phyloP scores from a whole-genome alignment of 2,888 invertebrate species.

The Ophraella communa region DNA sequence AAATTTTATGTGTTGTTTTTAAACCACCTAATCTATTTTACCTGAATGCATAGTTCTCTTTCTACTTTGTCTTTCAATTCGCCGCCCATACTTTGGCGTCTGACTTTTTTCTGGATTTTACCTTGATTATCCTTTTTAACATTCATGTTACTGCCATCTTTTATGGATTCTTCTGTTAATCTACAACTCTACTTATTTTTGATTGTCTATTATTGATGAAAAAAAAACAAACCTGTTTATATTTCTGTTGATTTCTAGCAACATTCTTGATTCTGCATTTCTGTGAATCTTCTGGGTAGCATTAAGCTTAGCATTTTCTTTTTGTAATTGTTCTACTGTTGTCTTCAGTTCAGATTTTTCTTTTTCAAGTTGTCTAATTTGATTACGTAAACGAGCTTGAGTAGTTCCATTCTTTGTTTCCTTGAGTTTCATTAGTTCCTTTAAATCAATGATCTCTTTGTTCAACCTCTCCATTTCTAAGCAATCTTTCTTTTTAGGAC shows the following conservation, averaged over 20 bases:
- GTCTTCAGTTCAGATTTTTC: conserved; percentile 70
- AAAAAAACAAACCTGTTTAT: conserved; percentile 46
- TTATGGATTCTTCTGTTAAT: conserved; percentile 13
- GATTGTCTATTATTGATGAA: too few relatives aligned
- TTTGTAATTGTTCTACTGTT: conserved; percentile 72
- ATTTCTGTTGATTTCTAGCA: conserved; percentile 77
- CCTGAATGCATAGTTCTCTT: conserved; percentile 16
- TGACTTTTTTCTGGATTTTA: conserved; percentile 16
- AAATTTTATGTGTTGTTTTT: too few relatives aligned
- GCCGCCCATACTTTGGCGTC: not conserved
- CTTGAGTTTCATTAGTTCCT: conserved; percentile 73
- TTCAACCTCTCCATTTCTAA: conserved; percentile 72
- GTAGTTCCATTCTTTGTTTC: conserved; percentile 75
- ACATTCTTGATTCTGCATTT: conserved; percentile 72
- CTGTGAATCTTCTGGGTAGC: conserved; percentile 67
- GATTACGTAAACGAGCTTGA: conserved; percentile 76
- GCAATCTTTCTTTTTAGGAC: conserved; percentile 71
- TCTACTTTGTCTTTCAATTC: conserved; percentile 20
- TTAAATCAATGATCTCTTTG: conserved; percentile 69
- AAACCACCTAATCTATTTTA: not conserved
- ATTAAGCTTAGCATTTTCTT: conserved; percentile 69
- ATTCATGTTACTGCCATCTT: not conserved
- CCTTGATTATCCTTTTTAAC: not conserved
- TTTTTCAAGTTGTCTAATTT: conserved; percentile 74
- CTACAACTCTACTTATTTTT: not conserved